phyloP scores from a whole-genome alignment of 2,113 vertebrate genomes.

The Malurus cyaneus region DNA sequence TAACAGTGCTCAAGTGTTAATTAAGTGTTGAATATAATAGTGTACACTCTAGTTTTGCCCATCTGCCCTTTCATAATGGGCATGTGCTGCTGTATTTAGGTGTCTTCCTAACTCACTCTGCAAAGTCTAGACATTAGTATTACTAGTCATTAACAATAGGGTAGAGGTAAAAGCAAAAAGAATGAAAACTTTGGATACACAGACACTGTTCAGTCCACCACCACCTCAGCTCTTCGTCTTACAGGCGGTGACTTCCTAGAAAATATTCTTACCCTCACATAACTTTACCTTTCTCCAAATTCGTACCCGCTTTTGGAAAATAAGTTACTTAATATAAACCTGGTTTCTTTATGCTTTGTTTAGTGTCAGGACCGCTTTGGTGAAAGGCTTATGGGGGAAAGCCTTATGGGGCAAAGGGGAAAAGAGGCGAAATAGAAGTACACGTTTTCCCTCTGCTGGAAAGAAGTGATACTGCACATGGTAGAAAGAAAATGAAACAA shows the following conservation, averaged over 20 bases:
- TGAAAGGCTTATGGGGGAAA: not conserved
- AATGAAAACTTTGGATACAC: not conserved
- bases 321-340: not conserved
- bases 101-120: not conserved
- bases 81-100: fast-evolving
- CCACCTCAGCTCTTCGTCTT: not conserved
- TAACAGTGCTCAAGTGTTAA: not conserved
- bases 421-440: fast-evolving
- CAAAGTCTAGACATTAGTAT: not conserved
- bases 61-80: not conserved
- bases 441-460: conserved; percentile 16
- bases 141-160: not conserved
- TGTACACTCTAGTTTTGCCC: not conserved
- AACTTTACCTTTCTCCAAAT: not conserved
- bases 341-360: not conserved
- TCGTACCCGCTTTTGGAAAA: not conserved
- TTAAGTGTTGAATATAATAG: not conserved
- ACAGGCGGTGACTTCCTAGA: not conserved
- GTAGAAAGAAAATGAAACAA: not conserved
- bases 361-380: not conserved
- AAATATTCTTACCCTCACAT: not conserved
- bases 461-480: not conserved
- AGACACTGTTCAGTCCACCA: not conserved
- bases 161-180: not conserved
- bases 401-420: too few species aligned